These are phyloP conservation scores for Apodemia hepburni DNA, from an alignment of 2,888 invertebrate genomes.

Conservation along the genomic window DNA sequence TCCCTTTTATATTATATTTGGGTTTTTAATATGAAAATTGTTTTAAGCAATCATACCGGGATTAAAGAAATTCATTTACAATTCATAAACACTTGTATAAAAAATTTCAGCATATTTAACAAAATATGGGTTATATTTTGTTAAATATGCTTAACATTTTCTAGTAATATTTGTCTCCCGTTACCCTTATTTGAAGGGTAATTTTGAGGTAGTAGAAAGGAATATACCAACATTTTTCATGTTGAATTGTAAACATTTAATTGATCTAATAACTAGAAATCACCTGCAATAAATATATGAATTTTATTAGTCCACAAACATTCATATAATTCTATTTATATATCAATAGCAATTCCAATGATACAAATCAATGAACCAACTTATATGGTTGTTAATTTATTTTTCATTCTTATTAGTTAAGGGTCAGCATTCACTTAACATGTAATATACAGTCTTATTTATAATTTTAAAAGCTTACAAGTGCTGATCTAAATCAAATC, in stretches of 20 bases:
- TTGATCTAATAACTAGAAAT: slow-evolving; percentile 20
- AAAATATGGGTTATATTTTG: too few species aligned
- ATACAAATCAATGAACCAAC: slow-evolving; percentile 32
- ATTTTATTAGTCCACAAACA: slow-evolving; percentile 22
- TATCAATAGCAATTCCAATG: slow-evolving; percentile 22
- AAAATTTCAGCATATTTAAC: too few species aligned
- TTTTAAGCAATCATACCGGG: neutral
- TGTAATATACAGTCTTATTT: neutral
- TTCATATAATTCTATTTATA: slow-evolving; percentile 22
- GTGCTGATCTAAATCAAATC: too few species aligned
- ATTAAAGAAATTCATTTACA: too few species aligned
- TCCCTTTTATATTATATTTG: too few species aligned
- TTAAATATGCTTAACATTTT: too few species aligned
- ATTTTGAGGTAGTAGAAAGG: neutral
- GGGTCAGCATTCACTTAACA: neutral
- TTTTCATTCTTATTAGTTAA: slow-evolving; percentile 18
- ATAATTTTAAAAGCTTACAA: too few species aligned
- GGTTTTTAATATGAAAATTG: neutral
- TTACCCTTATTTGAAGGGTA: neutral
- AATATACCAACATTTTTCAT: neutral
- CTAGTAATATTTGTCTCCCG: too few species aligned
- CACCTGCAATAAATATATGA: slow-evolving; percentile 21
- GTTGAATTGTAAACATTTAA: slow-evolving; percentile 14
- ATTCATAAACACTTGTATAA: too few species aligned
- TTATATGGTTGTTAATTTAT: slow-evolving; percentile 39